Evolutionary conservation across 1,140 invertebrate species (phyloP), one percentile per base, ranked within the genome.

Genomic region (Melanaphis sacchari): DNA sequence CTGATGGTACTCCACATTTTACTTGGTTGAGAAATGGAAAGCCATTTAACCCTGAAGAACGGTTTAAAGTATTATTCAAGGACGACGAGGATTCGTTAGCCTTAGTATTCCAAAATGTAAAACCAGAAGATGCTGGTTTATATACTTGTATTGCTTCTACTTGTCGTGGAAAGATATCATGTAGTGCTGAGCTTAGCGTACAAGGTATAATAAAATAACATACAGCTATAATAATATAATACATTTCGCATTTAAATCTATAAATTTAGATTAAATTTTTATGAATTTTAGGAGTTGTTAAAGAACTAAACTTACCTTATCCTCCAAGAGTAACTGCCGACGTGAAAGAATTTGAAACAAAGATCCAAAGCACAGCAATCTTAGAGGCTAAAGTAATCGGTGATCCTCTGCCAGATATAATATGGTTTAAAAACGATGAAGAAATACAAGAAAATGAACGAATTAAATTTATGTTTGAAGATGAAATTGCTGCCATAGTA

Each of bases 61-160:
- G 98, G 93, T 99, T 99, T 95, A 99, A 99, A 95, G 98, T 99
- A 36, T 95, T 99, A 21, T 97, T 99, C 94, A 97, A 96, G 94
- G 98, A 99, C 94, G 98, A 99, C 94, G 98, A 99, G 94, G 98
- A 99, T 94, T 99, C 97, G 0, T 95, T 99, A 87, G 98, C 98
- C 38, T 95, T 99, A 24, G 97, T 99, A 0, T 99, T 99, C 95
- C 98, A 99, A 94, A 98, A 99, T 94, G 98, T 99, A 0, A 98
- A 97, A 94, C 98, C 98, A 0, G 98, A 99, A 95, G 98, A 99
- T 95, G 98, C 98, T 43, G 98, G 98, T 11, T 96, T 99, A 9
- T 99, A 99, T 95, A 99, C 98, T 0, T 99, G 98, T 94, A 98
- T 99, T 1, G 98, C 98, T 0, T 98, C 98, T 94, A 99, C 99